These are phyloP conservation scores for Xiphorhynchus elegans DNA, from an alignment of 2,113 vertebrate genomes.

Conservation along the genomic window DNA sequence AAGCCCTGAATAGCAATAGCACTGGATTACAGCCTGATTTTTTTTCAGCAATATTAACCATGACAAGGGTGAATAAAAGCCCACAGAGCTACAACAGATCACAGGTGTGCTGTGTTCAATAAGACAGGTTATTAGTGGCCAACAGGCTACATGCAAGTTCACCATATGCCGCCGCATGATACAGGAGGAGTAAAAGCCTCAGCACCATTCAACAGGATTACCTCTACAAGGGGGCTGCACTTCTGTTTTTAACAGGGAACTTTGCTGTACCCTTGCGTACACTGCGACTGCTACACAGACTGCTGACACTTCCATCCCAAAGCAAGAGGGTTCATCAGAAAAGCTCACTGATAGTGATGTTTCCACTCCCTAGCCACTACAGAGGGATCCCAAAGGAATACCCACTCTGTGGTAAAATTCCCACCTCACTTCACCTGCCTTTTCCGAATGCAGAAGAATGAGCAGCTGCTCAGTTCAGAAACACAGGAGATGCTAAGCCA, in stretches of 20 bases:
- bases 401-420: background rate
- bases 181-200: background rate
- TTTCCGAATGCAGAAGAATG: background rate
- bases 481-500: background rate
- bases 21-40: background rate
- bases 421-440: background rate
- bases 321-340: background rate
- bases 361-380: background rate
- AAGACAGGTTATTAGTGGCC: background rate
- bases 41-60: background rate
- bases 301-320: background rate
- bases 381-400: background rate
- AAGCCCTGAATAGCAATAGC: background rate
- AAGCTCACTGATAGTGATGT: background rate
- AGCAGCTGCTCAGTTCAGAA: background rate
- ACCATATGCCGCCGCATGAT: fast-evolving
- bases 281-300: background rate
- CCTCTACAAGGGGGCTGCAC: background rate
- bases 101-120: background rate
- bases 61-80: background rate
- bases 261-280: background rate
- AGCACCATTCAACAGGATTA: background rate
- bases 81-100: background rate
- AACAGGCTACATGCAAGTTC: background rate
- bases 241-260: background rate